Percentiles rank a stretch among this genome's conserved stretches.
Evolutionary conservation across 2,888 invertebrate genomes (phyloP).

Genomic region (Drosophila neonasuta): DNA sequence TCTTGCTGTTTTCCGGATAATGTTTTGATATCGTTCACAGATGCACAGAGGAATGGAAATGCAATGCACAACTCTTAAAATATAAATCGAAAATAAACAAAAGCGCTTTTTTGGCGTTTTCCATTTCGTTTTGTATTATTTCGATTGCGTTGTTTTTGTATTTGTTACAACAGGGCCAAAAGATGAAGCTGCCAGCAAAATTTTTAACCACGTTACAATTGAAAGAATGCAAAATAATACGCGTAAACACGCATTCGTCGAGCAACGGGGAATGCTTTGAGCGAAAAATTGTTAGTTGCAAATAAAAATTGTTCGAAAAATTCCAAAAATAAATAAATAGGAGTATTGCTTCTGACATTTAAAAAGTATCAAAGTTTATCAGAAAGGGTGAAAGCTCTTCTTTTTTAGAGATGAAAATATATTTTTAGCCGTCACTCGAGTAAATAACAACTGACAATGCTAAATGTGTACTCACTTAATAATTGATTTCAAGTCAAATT

Average conservation of each 20-base stretch:
- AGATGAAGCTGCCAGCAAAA: constrained; percentile 21
- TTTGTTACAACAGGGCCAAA: constrained; percentile 9
- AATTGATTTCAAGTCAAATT: neutral
- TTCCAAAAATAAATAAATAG: constrained; percentile 13
- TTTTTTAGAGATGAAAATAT: neutral
- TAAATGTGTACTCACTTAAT: neutral
- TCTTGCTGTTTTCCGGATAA: constrained; percentile 1
- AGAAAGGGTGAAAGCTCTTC: too few species aligned
- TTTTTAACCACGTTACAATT: constrained; percentile 24
- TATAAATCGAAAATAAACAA: constrained; percentile 41
- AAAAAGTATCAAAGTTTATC: too few species aligned
- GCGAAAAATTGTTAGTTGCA: constrained; percentile 13
- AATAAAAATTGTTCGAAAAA: constrained; percentile 28
- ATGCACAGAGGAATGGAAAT: constrained; percentile 6
- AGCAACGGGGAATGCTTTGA: constrained; percentile 34
- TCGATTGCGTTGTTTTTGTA: constrained; percentile 7
- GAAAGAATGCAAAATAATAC: constrained; percentile 26
- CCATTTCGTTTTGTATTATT: constrained; percentile 3
- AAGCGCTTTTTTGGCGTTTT: neutral
- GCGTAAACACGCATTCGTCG: neutral
- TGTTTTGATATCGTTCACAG: constrained; percentile 19
- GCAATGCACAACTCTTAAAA: constrained; percentile 10
- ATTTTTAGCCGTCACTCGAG: neutral
- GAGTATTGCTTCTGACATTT: too few species aligned
- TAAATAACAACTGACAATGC: neutral